Base-by-base conservation (phyloP, 2,113 vertebrate genomes). In the Mesembrinibis cayennensis region DNA sequence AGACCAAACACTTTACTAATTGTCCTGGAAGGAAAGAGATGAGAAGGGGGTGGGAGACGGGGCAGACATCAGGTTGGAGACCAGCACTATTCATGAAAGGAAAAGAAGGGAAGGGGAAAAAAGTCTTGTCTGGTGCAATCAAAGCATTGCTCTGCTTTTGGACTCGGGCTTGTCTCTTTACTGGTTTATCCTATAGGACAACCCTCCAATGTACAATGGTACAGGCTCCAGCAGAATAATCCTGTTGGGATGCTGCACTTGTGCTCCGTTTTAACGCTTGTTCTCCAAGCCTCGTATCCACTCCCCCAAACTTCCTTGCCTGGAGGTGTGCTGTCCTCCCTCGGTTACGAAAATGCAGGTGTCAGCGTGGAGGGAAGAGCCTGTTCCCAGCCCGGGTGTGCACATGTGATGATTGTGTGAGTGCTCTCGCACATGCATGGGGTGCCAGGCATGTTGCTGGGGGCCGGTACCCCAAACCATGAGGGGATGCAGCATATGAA, bases 1-100 rank as follows among this genome's bases (percentile, higher is more conserved):
- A 98, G 97, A 98, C 98, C 98, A 98, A 98, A 98, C 97, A 97
- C 96, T 99, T 98, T 96, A 97, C 97, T 98, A 98, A 98, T 97
- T 98, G 98, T 99, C 98, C 98, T 98, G 79, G 95, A 97, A 97
- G 58, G 59, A 69, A 63, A 72, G 65, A 82, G 44, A 27, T 27
- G 62, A 87, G 87, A 47, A n/a, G 45, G 42, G 84, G 71, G 61
- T 86, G 72, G 91, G 86, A 88, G 58, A 76, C 25, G 36, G 50
- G 82, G 80, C 78, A 96, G 44, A 8, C 56, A 29, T 72, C 82
- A 66, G 49, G 89, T 53, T 80, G 92, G 93, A 90, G 91, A 94
- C 7, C 36, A 7, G 29, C 82, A 88, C 40, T 56, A 30, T 55
- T 87, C 45, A 56, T 34, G 83, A 52, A 63, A 71, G 50, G 15